Evolutionary conservation across 2,888 invertebrate genomes (phyloP), one percentile per base, ranked within the genome.

Genomic region (Penaeus monodon): DNA sequence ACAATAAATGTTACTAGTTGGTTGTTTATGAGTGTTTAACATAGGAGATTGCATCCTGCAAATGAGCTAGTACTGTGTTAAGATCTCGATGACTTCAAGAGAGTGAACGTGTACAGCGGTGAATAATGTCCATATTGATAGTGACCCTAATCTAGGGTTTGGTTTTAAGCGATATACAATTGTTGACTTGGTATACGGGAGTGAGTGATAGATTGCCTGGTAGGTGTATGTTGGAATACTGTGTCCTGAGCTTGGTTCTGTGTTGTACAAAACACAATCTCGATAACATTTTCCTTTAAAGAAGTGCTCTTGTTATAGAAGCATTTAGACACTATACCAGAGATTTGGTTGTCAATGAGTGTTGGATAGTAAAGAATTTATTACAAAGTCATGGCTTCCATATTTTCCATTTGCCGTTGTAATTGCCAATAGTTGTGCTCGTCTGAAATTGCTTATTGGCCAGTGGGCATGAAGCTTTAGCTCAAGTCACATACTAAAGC

Each of bases 351-450:
- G 79, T 85, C 44, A 57, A 70, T 78, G 27, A 79, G 77, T 85
- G 76, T 85, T 70, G 76, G 57, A 79, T 85, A 70, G 78, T 70
- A 79, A 70, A 63, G 70, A 73, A 70, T 68, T 85, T 79, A 85
- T 85, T 79, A 85, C 85, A 85, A 84, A 65, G 78, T 85, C 68
- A 85, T 85, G 85, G 85, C 85, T 85, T 85, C 85, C 85, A 85
- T 49, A 82, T 70, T 73, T 85, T 78, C 79, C 79, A 68, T 79
- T 77, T 79, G 78, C 79, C 70, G 29, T 79, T 49, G 66, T 85
- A 78, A 85, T 68, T 70, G 85, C 85, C 68, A 63, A 65, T 85
- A 82, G 81, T 65, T 85, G 79, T 85, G 78, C 78, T 85, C 79
- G 70, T 85, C 78, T 79, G 70, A 63, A 79, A 85, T 79, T 79